Evolutionary conservation across 2,888 invertebrate genomes (phyloP), one percentile per base, ranked within the genome.

Genomic region (Xanthorhoe spadicearia): DNA sequence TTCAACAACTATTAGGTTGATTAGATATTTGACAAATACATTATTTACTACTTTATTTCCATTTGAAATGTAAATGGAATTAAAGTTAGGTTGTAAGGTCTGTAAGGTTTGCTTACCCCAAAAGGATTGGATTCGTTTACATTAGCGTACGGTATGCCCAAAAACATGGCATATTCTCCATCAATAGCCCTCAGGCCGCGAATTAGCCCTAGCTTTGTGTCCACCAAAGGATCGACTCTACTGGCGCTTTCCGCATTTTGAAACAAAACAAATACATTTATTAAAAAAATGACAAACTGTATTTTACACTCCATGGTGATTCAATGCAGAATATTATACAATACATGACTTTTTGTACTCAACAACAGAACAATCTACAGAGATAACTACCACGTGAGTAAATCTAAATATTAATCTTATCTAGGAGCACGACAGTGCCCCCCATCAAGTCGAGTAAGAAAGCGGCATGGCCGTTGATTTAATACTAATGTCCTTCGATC

Each of bases 91-190:
- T 23, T 23, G 23, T 23, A 23, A 35, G 35, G 6, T 1, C 35
- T 35, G 38, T 10, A 7, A 56, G 9, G 0, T 32, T 23, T 3
- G 69, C 71, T 73, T 61, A 78, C 78, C 63, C 76, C 78, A 62
- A 82, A 72, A 68, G 76, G 72, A 73, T 77, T 74, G 0, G 38
- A 54, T 35, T 51, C 67, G 35, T 77, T 65, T 3, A 78, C 68
- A 5, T 64, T 63, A 15, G 76, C 81, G 66, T 76, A 81, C 5
- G 81, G 80, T 2, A 81, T 74, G 8, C 80, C 81, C 10, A 77
- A 64, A 35, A 76, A 81, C 53, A 71, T 71, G 1, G 70, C 65
- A 43, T 77, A 79, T 0, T 69, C 58, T 0, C 77, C 78, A 38
- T 74, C 65, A 0, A 61, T 56, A 51, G 73, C 71, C 9, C 50